Base-by-base conservation (phyloP, 2,797 vertebrate species). In the Delichon dasypus region DNA sequence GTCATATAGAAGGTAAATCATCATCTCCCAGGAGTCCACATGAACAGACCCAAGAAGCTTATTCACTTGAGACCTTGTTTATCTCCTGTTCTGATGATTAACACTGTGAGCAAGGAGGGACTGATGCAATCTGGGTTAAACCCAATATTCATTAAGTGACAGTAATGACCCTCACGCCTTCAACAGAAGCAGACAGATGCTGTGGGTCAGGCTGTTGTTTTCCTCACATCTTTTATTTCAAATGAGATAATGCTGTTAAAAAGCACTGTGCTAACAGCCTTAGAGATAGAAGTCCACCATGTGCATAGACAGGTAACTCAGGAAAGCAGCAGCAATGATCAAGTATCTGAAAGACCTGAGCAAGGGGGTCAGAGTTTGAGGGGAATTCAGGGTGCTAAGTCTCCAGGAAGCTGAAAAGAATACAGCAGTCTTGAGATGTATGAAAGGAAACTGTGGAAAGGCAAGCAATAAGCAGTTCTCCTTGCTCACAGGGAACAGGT, bases 21-120 rank as follows among this genome's bases (percentile, higher is more conserved):
- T 90, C 85, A 25, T 65, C 77, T 90, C 88, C 74, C 83, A 77
- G 83, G 83, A 89, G 77, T 50, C 77, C 71, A 50, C 11, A 82
- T 62, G 47, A 94, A 80, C 16, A 48, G 50, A 91, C 66, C 60
- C 91, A 90, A 92, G 95, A 85, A 87, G 68, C 76, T 95, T 89
- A 91, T 94, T 94, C 95, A 90, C 81, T 90, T 70, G 80, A 94
- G 85, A 94, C 70, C 53, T 81, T 92, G 85, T 93, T 96, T 96
- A 91, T 94, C 89, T 91, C 57, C 65, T 61, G 61, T 87, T 88
- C 85, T 94, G 80, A 80, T 94, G 89, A 93, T 87, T 94, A 97
- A 95, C 80, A 71, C 3, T 1, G 61, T 81, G 89, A 93, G 73
- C 64, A 74, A 91, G 67, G 47, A 89, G 54, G 50, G 38, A 66